A percentile compares a stretch with the other conserved stretches of the same genome.
Evolutionary conservation across 2,113 vertebrate species (phyloP).

Genomic region (Hirundichthys speculiger): DNA sequence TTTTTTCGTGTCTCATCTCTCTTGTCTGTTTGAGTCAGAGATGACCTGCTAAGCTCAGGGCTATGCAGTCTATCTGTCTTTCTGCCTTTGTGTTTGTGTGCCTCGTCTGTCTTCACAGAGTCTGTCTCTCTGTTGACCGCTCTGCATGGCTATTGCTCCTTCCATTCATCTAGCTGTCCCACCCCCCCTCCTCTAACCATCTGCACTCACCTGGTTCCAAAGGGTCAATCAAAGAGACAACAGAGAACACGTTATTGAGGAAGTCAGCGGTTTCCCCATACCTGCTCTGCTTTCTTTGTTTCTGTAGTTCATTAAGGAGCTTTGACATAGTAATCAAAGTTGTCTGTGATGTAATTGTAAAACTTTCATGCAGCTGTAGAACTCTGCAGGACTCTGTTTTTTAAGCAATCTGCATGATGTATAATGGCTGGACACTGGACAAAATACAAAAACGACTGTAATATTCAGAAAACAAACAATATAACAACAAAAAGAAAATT

Average conservation of each 20-base stretch:
- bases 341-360: conserved; percentile 37
- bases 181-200: conserved; percentile 18
- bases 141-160: conserved; percentile 64
- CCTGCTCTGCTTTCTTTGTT: conserved; percentile 44
- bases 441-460: too few species aligned
- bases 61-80: conserved; percentile 64
- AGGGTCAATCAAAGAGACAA: conserved; percentile 60
- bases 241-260: conserved; percentile 40
- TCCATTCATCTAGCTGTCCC: conserved; percentile 23
- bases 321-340: conserved; percentile 69
- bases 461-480: too few species aligned
- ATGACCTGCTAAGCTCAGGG: conserved; percentile 49
- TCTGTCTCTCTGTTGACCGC: conserved; percentile 54
- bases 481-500: too few species aligned
- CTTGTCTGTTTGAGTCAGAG: conserved; percentile 50
- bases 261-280: conserved; percentile 55
- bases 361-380: conserved; percentile 22
- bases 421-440: too few species aligned
- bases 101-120: conserved; percentile 73
- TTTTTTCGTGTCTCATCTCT: conserved; percentile 38
- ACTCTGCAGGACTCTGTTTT: conserved; percentile 11
- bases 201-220: conserved; percentile 59
- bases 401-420: too few species aligned
- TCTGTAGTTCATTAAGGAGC: too few species aligned
- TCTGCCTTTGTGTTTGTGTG: conserved; percentile 64